Evolutionary conservation across 2,797 vertebrate species (phyloP).

Genomic region (Setipinna tenuifilis): DNA sequence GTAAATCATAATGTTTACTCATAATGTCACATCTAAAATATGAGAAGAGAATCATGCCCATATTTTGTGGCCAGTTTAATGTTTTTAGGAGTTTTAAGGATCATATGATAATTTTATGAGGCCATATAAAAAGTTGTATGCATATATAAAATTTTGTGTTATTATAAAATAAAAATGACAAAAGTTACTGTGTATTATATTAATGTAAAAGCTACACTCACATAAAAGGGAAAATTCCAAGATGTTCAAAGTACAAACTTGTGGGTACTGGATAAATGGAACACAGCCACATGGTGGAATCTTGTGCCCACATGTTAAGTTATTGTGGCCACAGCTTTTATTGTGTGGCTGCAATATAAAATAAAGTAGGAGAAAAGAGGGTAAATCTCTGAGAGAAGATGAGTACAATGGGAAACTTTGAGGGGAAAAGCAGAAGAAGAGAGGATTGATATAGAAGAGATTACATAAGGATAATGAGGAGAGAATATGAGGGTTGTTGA

Average conservation of each 20-base stretch:
- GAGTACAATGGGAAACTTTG: not conserved
- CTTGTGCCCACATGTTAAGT: conserved; percentile 13
- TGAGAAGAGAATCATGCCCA: not conserved
- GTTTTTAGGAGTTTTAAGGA: not conserved
- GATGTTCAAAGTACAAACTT: conserved; percentile 1
- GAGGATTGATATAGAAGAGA: not conserved
- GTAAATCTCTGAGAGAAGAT: not conserved
- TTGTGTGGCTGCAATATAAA: conserved; percentile 9
- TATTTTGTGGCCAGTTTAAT: not conserved
- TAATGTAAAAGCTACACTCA: not conserved
- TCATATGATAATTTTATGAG: not conserved
- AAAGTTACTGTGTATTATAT: not conserved
- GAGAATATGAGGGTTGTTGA: not conserved
- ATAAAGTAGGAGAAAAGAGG: not conserved
- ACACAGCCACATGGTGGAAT: not conserved
- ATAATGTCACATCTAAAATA: not conserved
- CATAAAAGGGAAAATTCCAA: not conserved
- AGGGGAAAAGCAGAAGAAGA: not conserved
- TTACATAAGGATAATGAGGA: not conserved
- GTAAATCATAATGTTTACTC: not conserved
- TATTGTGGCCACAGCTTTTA: conserved; percentile 2
- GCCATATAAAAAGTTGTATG: not conserved
- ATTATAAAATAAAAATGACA: not conserved
- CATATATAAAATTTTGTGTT: not conserved
- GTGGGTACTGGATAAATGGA: not conserved